Conservation (phyloP, 2,797 vertebrate genomes). For the Anas capensis region DNA sequence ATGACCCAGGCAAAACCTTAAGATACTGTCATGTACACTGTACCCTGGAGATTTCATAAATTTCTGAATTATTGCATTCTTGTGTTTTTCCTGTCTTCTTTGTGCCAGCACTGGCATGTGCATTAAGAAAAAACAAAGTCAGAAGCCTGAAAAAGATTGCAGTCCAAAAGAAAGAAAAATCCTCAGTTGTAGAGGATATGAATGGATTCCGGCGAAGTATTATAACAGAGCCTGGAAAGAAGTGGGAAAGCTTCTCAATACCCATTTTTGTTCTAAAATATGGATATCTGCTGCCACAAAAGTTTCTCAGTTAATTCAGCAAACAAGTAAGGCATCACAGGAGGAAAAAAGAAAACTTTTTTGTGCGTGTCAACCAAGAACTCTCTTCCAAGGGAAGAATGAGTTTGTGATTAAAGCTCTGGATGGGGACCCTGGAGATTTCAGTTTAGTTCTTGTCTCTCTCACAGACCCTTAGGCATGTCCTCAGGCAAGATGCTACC, state of each 20-base stretch:
- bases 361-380: accelerated
- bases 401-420: not conserved
- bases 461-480: not conserved
- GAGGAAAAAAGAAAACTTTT: not conserved
- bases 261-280: not conserved
- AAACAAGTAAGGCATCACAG: not conserved
- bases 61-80: conserved; percentile 19
- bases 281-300: not conserved
- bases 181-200: not conserved
- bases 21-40: not conserved
- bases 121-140: not conserved
- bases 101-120: not conserved
- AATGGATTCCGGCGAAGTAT: not conserved
- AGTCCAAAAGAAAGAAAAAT: not conserved
- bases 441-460: not conserved
- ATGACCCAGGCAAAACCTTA: not conserved
- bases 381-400: not conserved
- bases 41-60: not conserved
- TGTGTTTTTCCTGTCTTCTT: not conserved
- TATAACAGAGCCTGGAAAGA: not conserved
- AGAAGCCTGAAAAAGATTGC: not conserved
- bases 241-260: not conserved
- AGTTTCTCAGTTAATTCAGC: not conserved
- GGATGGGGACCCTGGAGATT: not conserved
- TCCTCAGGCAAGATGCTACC: not conserved